A percentile compares a stretch with the other conserved stretches of the same genome.
phyloP scores from a whole-genome alignment of 2,113 vertebrate species.

The Nerophis ophidion region DNA sequence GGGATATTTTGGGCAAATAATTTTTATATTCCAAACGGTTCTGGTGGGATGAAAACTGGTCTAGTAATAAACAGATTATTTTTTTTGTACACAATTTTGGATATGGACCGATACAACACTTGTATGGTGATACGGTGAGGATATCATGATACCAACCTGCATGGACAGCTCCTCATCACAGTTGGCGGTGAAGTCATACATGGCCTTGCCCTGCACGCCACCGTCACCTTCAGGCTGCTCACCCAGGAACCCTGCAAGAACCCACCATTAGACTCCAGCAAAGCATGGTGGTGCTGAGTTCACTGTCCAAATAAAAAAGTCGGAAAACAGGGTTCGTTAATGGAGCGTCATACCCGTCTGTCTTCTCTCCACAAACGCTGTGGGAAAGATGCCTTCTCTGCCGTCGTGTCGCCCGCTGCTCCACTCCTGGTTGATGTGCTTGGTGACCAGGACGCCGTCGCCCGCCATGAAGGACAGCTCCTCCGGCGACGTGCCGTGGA shows the following conservation, averaged over 20 bases:
- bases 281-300: background rate
- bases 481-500: conserved; percentile 72
- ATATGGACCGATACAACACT: no score
- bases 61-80: no score
- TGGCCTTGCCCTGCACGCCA: conserved; percentile 73
- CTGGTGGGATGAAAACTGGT: no score
- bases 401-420: conserved; percentile 77
- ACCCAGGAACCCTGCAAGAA: background rate
- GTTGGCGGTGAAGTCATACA: conserved; percentile 79
- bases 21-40: no score
- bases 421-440: conserved; percentile 79
- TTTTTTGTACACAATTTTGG: no score
- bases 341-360: conserved; percentile 68
- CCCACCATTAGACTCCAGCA: background rate
- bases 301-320: background rate
- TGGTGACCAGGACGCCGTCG: conserved; percentile 79
- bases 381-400: conserved; percentile 85
- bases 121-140: no score
- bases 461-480: conserved; percentile 84
- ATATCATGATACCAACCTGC: conserved; percentile 52
- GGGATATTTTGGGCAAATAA: no score
- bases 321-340: background rate
- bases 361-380: conserved; percentile 70
- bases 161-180: conserved; percentile 89
- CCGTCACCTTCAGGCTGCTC: conserved; percentile 19